phyloP scores from a whole-genome alignment of 2,888 invertebrate genomes.

The Eupithecia insigniata region DNA sequence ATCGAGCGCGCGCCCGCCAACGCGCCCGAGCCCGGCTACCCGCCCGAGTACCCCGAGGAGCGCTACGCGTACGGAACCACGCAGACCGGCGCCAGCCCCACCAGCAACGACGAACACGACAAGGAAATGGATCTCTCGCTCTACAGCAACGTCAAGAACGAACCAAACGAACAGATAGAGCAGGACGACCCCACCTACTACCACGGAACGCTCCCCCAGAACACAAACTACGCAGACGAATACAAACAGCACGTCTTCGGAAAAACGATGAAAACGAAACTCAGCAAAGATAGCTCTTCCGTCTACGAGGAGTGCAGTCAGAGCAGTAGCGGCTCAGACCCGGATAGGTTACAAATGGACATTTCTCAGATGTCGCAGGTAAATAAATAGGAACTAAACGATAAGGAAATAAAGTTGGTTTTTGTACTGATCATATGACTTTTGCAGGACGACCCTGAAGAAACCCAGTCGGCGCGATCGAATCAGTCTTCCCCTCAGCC shows the following conservation, averaged over 20 bases:
- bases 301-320: slow-evolving; percentile 85
- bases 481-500: slow-evolving; percentile 78
- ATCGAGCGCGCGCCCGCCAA: slow-evolving; percentile 62
- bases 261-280: slow-evolving; percentile 59
- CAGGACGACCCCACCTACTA: slow-evolving; percentile 57
- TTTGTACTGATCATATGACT: slow-evolving; percentile 20
- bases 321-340: slow-evolving; percentile 89
- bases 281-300: slow-evolving; percentile 76
- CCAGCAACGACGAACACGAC: slow-evolving; percentile 72
- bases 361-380: slow-evolving; percentile 84
- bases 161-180: slow-evolving; percentile 63
- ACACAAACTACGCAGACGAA: slow-evolving; percentile 67
- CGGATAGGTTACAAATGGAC: slow-evolving; percentile 89
- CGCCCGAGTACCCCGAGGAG: slow-evolving; percentile 71
- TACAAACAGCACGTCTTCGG: slow-evolving; percentile 72
- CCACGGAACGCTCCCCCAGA: slow-evolving; percentile 59
- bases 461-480: slow-evolving; percentile 78
- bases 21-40: slow-evolving; percentile 56
- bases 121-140: slow-evolving; percentile 81
- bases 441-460: slow-evolving; percentile 77
- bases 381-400: slow-evolving; percentile 23
- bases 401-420: slow-evolving; percentile 9
- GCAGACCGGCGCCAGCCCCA: slow-evolving; percentile 66
- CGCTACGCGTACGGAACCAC: slow-evolving; percentile 67
- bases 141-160: slow-evolving; percentile 73